Percentiles rank a stretch among this genome's conserved stretches.
Conservation (phyloP, 2,888 invertebrate species). For the Drosophila phalerata region DNA sequence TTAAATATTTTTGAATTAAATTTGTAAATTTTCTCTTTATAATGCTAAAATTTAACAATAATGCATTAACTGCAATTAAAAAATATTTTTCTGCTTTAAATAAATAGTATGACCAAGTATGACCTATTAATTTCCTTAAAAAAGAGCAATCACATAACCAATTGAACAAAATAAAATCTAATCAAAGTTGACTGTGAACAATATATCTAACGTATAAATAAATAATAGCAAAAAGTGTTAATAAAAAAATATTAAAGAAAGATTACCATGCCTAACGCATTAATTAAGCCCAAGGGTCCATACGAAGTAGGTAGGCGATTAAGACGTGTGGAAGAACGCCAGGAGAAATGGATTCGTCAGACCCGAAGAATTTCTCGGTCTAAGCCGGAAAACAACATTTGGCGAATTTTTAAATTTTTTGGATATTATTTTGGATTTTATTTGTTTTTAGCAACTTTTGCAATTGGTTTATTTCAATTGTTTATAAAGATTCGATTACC, state of each 20-base stretch:
- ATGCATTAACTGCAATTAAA: too few species aligned
- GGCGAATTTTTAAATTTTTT: constrained; percentile 19
- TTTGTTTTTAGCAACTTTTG: constrained; percentile 9
- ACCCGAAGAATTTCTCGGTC: not conserved
- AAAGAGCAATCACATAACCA: not conserved
- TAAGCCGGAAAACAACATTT: not conserved
- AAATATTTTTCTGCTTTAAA: too few species aligned
- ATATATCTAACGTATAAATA: not conserved
- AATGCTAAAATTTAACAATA: too few species aligned
- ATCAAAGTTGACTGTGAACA: not conserved
- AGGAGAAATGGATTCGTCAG: not conserved
- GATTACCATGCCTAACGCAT: constrained; percentile 51
- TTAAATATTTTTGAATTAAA: too few species aligned
- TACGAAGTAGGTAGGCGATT: constrained; percentile 35
- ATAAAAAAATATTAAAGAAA: not conserved
- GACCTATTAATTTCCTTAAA: too few species aligned
- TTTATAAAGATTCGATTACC: constrained; percentile 18
- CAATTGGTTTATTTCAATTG: constrained; percentile 15
- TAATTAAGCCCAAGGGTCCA: constrained; percentile 36
- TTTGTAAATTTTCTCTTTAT: too few species aligned
- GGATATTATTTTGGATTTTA: constrained; percentile 30
- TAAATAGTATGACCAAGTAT: too few species aligned
- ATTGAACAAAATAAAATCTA: not conserved
- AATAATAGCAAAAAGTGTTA: not conserved
- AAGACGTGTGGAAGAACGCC: constrained; percentile 35